These are phyloP conservation scores for Notechis scutatus DNA, from an alignment of 2,113 vertebrate genomes.

Conservation along the genomic window DNA sequence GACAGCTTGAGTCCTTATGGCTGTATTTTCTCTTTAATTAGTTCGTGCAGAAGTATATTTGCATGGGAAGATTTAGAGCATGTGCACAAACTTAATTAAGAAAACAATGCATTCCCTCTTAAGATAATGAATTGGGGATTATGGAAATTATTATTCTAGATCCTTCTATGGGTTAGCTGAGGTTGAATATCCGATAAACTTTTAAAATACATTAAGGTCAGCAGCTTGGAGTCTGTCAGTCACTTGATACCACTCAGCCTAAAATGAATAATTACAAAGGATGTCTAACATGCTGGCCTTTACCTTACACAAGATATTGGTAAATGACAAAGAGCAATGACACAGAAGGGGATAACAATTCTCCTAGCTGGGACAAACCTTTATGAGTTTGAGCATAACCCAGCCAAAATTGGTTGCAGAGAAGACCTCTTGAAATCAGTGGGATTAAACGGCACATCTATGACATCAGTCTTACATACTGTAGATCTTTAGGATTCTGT, in stretches of 20 bases:
- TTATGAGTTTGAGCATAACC: background rate
- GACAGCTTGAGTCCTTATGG: slow-evolving; percentile 67
- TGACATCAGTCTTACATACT: background rate
- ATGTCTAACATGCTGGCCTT: slow-evolving; percentile 39
- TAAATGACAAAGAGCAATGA: background rate
- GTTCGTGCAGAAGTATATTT: slow-evolving; percentile 69
- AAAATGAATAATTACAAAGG: slow-evolving; percentile 61
- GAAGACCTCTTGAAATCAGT: background rate
- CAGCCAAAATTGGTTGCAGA: background rate
- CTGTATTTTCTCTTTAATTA: slow-evolving; percentile 73
- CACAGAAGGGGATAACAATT: background rate
- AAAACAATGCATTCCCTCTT: slow-evolving; percentile 71
- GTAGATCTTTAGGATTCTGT: background rate
- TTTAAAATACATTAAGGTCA: slow-evolving; percentile 67
- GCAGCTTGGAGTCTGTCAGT: slow-evolving; percentile 62
- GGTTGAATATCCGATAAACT: slow-evolving; percentile 65
- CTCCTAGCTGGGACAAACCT: background rate
- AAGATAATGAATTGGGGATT: slow-evolving; percentile 73
- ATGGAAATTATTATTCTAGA: slow-evolving; percentile 72
- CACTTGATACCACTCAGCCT: slow-evolving; percentile 58
- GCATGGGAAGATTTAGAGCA: slow-evolving; percentile 69
- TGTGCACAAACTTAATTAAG: slow-evolving; percentile 72
- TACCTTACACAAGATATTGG: slow-evolving; percentile 38
- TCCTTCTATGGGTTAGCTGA: slow-evolving; percentile 64
- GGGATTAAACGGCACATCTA: background rate